Base-by-base conservation (phyloP, 2,797 vertebrate species). In the Emys orbicularis region DNA sequence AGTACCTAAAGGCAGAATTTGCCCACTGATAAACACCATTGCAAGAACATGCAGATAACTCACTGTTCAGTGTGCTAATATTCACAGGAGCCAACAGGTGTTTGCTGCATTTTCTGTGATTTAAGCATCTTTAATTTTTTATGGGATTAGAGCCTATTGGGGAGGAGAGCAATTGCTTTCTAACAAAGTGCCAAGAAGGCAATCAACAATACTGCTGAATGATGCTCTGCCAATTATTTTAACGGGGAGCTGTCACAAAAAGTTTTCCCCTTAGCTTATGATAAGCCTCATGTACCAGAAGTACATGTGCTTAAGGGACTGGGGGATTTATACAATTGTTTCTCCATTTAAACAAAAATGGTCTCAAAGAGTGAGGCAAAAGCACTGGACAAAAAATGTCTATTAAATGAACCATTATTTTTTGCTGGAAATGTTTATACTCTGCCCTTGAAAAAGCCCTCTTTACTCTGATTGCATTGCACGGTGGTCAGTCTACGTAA, bases 81-180 rank as follows among this genome's bases (percentile, higher is more conserved):
- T 54, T 95, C 68, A 86, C 25, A 83, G 56, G 84, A 90, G 4
- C 31, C 84, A 84, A 90, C 34, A 61, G 85, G 31, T 90, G 12
- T 79, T 89, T 90, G 6, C 85, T 84, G 18, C 37, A 76, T 56
- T 95, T 94, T 92, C 49, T 84, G 76, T 47, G 84, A 81, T 68
- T 92, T 84, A 94, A 86, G 49, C 74, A 65, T 21, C 3, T 92
- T 89, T 93, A 57, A 86, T 50, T 37, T 95, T 87, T 86, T 93
- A 25, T 80, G 89, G 7, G 54, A 49, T 76, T 88, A 88, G 92
- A 92, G 82, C 1, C 2, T 86, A 34, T 29, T 68, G 76, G 81
- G 37, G 34, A 89, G 57, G 52, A 83, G 12, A 89, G 25, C 3
- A 92, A 7, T 37, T 68, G 5, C 29, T 91, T 89, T 95, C 85